Evolutionary conservation across 2,797 vertebrate genomes (phyloP), one percentile per base, ranked within the genome.

Genomic region (Cetoscarus ocellatus): DNA sequence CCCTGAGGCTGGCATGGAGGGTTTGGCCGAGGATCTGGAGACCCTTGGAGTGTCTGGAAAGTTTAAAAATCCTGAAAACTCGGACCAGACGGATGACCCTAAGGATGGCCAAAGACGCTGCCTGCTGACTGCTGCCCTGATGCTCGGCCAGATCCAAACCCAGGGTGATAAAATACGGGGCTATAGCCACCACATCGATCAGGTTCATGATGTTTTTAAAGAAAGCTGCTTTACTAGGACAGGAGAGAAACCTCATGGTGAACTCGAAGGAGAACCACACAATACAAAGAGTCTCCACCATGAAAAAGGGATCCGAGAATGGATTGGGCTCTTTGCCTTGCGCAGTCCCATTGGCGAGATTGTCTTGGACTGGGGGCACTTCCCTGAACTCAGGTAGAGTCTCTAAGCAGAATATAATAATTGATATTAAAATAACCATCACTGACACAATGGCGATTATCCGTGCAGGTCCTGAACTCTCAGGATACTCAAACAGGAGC

Each of bases 161-260:
- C 86, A 98, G 84, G 2, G 96, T 98, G 87, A 98, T 96, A 67
- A 98, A 97, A 72, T 97, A 98, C 0, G 97, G 97, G 47, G 95
- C 94, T 76, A 98, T 98, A 4, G 97, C 96, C 66, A 98, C 95
- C 0, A 98, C 89, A 78, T 99, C 98, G 0, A 99, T 99, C 79
- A 96, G 88, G 87, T 99, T 99, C 97, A 99, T 98, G 63, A 98
- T 94, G 88, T 98, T 97, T 59, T 97, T 97, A 72, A 96, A 99
- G 91, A 98, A 99, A 54, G 92, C 95, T 0, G 96, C 77, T 77
- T 99, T 99, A 81, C 96, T 98, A 58, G 98, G 98, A 73, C 97
- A 98, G 43, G 96, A 95, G 0, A 97, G 92, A 78, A 98, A 98
- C 65, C 98, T 93, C 69, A 98, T 94, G 5, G 96, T 84, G 54